A percentile compares a stretch with the other conserved stretches of the same genome.
These are phyloP conservation scores for Bradypodion ventrale DNA, from an alignment of 2,797 vertebrate genomes.

Conservation along the genomic window DNA sequence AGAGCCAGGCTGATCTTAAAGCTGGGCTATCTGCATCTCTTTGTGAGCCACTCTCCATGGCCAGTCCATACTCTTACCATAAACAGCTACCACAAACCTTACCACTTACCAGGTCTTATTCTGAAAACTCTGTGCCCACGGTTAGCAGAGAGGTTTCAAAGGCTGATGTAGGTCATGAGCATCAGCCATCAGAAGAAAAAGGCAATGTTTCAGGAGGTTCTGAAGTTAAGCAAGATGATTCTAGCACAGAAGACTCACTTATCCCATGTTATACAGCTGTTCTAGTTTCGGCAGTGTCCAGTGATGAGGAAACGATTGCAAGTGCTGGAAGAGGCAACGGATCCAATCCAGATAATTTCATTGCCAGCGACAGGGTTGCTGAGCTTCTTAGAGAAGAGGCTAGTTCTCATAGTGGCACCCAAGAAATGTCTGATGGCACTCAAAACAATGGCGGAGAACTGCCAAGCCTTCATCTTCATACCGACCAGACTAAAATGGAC, in stretches of 20 bases:
- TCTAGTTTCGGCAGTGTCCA: neutral
- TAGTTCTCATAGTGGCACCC: neutral
- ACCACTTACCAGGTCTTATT: constrained; percentile 71
- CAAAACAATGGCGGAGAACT: neutral
- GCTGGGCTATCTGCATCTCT: constrained; percentile 24
- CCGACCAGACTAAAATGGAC: neutral
- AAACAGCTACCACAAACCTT: constrained; percentile 43
- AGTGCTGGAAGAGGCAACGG: fast-evolving
- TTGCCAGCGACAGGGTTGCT: constrained; percentile 16
- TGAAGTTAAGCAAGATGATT: constrained; percentile 1
- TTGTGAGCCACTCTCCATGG: constrained; percentile 47
- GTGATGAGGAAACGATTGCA: neutral
- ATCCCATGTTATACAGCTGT: fast-evolving
- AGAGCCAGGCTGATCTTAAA: neutral
- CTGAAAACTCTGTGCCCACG: constrained; percentile 68
- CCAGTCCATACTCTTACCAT: constrained; percentile 41
- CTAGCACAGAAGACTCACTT: neutral
- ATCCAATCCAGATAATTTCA: constrained; percentile 6
- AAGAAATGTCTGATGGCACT: constrained; percentile 2
- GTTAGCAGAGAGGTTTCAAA: constrained; percentile 49
- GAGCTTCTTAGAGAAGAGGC: constrained; percentile 26
- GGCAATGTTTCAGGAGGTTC: neutral
- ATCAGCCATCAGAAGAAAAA: neutral
- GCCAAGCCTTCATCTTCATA: fast-evolving
- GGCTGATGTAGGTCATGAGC: constrained; percentile 7